phyloP scores from a whole-genome alignment of 2,888 invertebrate species.

The Drosophila falleni region DNA sequence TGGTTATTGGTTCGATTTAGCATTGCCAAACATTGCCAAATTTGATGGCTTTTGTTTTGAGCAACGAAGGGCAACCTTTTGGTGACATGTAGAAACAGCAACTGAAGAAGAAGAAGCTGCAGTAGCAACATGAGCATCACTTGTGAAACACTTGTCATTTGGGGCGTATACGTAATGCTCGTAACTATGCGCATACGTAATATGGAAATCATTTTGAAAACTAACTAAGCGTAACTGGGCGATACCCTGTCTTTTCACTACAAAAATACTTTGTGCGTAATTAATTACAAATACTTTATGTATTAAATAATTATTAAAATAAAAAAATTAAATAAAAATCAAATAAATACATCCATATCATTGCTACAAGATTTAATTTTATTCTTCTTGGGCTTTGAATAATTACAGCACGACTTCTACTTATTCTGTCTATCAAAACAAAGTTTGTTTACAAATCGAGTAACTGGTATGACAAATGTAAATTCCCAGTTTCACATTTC shows the following conservation, averaged over 20 bases:
- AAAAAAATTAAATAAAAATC: too few species aligned
- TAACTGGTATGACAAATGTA: not conserved
- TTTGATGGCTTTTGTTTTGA: constrained; percentile 30
- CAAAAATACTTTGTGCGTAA: too few species aligned
- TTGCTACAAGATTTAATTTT: not conserved
- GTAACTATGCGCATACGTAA: not conserved
- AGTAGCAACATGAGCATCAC: not conserved
- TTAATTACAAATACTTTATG: too few species aligned
- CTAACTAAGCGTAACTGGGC: not conserved
- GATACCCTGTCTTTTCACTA: not conserved
- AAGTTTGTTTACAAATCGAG: not conserved
- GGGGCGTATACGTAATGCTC: constrained; percentile 12
- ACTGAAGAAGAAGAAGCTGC: not conserved
- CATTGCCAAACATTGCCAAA: constrained; percentile 63
- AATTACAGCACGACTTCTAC: not conserved
- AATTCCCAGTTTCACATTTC: not conserved
- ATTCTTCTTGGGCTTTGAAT: not conserved
- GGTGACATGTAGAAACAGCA: constrained; percentile 33
- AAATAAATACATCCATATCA: not conserved
- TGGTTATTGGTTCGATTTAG: constrained; percentile 32
- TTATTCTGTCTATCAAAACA: not conserved
- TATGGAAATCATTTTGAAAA: not conserved
- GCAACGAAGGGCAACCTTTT: constrained; percentile 48
- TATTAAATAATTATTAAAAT: too few species aligned
- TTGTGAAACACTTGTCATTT: not conserved